Evolutionary conservation across 2,113 vertebrate genomes (phyloP).

Genomic region (Cebidichthys violaceus): DNA sequence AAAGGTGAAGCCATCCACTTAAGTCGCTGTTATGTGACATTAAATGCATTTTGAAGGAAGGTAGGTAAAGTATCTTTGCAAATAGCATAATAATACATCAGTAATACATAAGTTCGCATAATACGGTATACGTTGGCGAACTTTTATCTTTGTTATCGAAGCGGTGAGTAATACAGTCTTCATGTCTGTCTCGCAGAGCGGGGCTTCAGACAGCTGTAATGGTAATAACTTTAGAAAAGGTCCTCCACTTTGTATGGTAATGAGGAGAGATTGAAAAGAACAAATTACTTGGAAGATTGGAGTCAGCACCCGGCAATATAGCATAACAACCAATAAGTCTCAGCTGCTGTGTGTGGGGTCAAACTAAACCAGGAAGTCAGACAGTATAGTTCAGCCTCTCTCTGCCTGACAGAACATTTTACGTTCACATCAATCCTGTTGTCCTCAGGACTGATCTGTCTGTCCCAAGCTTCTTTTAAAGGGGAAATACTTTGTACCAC

Average conservation of each 20-base stretch:
- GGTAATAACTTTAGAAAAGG: conserved; percentile 65
- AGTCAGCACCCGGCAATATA: conserved; percentile 65
- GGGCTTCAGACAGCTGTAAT: conserved; percentile 42
- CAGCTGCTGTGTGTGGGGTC: conserved; percentile 43
- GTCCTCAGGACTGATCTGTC: background rate
- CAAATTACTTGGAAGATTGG: conserved; percentile 72
- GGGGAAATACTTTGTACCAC: background rate
- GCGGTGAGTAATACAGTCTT: conserved; percentile 23
- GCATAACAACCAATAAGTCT: conserved; percentile 56
- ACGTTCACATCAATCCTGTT: conserved; percentile 16
- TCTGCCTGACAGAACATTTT: conserved; percentile 4
- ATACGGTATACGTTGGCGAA: background rate
- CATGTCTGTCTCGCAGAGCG: conserved; percentile 14
- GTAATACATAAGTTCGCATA: conserved; percentile 32
- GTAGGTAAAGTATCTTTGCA: background rate
- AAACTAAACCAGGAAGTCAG: conserved; percentile 58
- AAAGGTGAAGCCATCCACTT: conserved; percentile 18
- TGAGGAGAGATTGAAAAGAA: conserved; percentile 67
- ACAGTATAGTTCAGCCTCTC: conserved; percentile 14
- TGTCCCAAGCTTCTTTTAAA: background rate
- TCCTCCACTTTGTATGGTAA: conserved; percentile 70
- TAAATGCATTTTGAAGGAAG: conserved; percentile 21
- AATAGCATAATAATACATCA: background rate
- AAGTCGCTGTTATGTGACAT: conserved; percentile 18
- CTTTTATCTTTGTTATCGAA: conserved; percentile 28